A percentile compares a stretch with the other conserved stretches of the same genome.
phyloP scores from a whole-genome alignment of 2,888 invertebrate species.

The Pemphredon lugubris region DNA sequence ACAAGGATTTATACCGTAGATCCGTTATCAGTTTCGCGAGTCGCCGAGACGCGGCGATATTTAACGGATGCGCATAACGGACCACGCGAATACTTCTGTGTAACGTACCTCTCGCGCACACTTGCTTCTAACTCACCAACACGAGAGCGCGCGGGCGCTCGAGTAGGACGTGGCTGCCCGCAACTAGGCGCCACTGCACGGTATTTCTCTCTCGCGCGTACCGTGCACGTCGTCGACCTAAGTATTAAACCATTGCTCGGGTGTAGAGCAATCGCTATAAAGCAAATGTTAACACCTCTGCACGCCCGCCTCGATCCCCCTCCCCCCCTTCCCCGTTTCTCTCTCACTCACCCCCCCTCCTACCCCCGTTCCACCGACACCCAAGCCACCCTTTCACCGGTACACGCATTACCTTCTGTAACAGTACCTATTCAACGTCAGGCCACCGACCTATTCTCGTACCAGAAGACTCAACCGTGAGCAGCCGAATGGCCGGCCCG shows the following conservation, averaged over 20 bases:
- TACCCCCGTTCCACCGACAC: conserved; percentile 12
- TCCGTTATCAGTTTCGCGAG: neutral
- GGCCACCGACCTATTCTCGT: conserved; percentile 42
- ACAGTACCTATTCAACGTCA: conserved; percentile 44
- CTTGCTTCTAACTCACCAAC: no score
- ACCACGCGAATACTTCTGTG: conserved; percentile 37
- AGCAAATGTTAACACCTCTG: conserved; percentile 75
- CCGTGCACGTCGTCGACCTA: conserved; percentile 42
- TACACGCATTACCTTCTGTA: conserved; percentile 58
- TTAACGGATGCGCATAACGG: conserved; percentile 67
- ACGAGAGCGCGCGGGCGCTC: conserved; percentile 17
- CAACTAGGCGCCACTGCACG: conserved; percentile 14
- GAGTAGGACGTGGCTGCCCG: conserved; percentile 22
- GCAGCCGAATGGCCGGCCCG: conserved; percentile 33
- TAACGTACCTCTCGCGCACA: conserved; percentile 32
- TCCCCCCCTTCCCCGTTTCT: conserved; percentile 37
- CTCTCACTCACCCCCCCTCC: conserved; percentile 22
- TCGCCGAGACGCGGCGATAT: conserved; percentile 65
- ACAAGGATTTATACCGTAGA: no score
- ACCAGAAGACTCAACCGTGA: no score
- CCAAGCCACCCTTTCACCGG: conserved; percentile 16
- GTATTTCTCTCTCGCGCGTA: conserved; percentile 39
- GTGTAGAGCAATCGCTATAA: conserved; percentile 69
- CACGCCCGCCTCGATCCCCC: conserved; percentile 41
- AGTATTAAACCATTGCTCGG: conserved; percentile 72